Evolutionary conservation across 2,888 invertebrate genomes (phyloP), one percentile per base, ranked within the genome.

Genomic region (Rhingia rostrata): DNA sequence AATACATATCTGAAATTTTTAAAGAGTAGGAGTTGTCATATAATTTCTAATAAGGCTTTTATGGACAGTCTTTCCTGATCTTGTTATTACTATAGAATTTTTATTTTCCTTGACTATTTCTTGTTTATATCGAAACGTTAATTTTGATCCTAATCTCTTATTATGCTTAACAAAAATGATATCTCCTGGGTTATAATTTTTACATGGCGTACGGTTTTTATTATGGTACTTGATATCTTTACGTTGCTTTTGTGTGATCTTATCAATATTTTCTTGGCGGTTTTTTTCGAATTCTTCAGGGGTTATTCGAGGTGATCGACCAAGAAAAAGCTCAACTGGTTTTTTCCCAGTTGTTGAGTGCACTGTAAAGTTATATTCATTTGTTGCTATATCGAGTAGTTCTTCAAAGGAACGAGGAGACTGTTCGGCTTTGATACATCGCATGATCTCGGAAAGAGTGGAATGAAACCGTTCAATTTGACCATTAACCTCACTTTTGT

Each of bases 41-140:
- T 51, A 86, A 12, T 78, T 86, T 60, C 67, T 61, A 41, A 82
- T 82, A 32, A 70, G 58, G 45, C 66, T 79, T 75, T 82, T 75
- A 35, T 79, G 75, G 6, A 82, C 35, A 0, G 37, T 49, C 61
- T 70, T 45, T 2, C 64, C 74, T 41, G 69, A 53, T 58, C 70
- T 51, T 41, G 66, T 78, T 49, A 54, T n/a, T 4, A 75, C 73
- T 45, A 66, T 43, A 7, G 66, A 64, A 32, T 54, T 63, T 54
- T 41, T 75, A 14, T 84, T 56, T 75, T 66, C 64, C 35, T 70
- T 69, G 4, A 77, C 77, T 56, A 61, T 51, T 70, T 82, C 77
- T 41, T 56, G 51, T 56, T 22, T 63, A 37, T 66, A 70, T n/a
- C 60, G 37, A 9, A 49, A 49, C 9, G 53, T 58, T 14, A 75